phyloP scores from a whole-genome alignment of 1,140 invertebrate genomes.

The Chrysomallon squamiferum region DNA sequence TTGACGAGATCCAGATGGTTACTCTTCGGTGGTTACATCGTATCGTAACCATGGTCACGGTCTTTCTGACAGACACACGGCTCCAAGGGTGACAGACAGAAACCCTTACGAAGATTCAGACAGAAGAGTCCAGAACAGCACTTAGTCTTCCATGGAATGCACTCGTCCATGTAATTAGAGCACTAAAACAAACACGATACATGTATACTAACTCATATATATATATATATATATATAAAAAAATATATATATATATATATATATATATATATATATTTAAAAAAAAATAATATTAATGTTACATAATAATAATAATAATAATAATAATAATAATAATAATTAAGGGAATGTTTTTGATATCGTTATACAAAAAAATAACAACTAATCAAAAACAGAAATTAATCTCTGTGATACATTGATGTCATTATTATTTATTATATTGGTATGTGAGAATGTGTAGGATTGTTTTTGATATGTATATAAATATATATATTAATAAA shows the following conservation, averaged over 20 bases:
- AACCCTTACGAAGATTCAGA: slow-evolving; percentile 23
- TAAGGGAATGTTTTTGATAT: background rate
- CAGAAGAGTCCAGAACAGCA: slow-evolving; percentile 23
- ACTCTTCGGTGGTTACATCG: too few species aligned
- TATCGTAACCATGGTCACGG: too few species aligned
- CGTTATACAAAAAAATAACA: too few species aligned
- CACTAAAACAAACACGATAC: slow-evolving; percentile 10
- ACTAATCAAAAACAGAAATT: too few species aligned
- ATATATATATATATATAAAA: background rate
- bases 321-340: background rate
- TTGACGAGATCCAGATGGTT: too few species aligned
- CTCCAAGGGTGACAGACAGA: slow-evolving; percentile 27
- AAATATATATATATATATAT: background rate
- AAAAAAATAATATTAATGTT: too few species aligned
- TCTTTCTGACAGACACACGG: slow-evolving; percentile 20
- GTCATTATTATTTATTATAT: too few species aligned
- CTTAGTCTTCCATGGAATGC: slow-evolving; percentile 16
- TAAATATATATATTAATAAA: too few species aligned
- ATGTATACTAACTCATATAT: background rate
- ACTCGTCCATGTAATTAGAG: slow-evolving; percentile 27
- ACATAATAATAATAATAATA: background rate
- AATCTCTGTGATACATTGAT: too few species aligned
- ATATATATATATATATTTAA: background rate
- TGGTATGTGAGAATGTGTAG: too few species aligned
- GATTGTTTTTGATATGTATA: too few species aligned